Evolutionary conservation across 2,797 vertebrate genomes (phyloP).

Genomic region (Sebastiscus albofasciatus): DNA sequence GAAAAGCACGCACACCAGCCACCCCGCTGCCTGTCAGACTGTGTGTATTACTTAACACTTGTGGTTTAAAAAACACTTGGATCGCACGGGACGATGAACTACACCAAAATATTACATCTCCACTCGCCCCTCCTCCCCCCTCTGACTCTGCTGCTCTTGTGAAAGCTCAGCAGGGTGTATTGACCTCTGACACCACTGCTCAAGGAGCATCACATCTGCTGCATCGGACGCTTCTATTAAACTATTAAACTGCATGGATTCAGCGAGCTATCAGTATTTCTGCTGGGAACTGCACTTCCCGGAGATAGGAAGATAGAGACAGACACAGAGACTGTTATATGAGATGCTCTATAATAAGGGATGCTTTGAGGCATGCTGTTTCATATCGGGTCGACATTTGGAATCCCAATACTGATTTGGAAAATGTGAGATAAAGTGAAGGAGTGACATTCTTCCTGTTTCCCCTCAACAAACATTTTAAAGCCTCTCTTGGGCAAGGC

Average conservation of each 20-base stretch:
- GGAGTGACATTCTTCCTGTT: background rate
- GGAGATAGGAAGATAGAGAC: slow-evolving; percentile 2
- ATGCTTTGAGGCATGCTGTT: background rate
- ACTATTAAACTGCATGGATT: slow-evolving; percentile 14
- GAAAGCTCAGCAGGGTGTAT: background rate
- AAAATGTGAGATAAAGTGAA: background rate
- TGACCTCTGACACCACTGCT: slow-evolving; percentile 26
- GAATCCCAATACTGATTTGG: background rate
- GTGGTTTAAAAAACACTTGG: background rate
- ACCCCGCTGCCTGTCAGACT: slow-evolving; percentile 10
- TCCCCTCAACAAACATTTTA: background rate
- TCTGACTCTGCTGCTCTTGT: slow-evolving; percentile 4
- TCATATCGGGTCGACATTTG: background rate
- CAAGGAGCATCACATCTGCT: slow-evolving; percentile 31
- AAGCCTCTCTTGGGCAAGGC: background rate
- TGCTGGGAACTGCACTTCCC: slow-evolving; percentile 11
- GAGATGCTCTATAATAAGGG: background rate
- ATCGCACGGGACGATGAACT: background rate
- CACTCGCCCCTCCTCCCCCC: background rate
- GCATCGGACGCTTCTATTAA: background rate
- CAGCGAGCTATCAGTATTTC: slow-evolving; percentile 15
- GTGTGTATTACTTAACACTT: slow-evolving; percentile 21
- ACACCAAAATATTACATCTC: background rate
- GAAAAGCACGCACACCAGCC: slow-evolving; percentile 24
- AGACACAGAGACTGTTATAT: background rate